Conservation (phyloP, 2,888 invertebrate genomes). For the Lasioglossum leucozonium region DNA sequence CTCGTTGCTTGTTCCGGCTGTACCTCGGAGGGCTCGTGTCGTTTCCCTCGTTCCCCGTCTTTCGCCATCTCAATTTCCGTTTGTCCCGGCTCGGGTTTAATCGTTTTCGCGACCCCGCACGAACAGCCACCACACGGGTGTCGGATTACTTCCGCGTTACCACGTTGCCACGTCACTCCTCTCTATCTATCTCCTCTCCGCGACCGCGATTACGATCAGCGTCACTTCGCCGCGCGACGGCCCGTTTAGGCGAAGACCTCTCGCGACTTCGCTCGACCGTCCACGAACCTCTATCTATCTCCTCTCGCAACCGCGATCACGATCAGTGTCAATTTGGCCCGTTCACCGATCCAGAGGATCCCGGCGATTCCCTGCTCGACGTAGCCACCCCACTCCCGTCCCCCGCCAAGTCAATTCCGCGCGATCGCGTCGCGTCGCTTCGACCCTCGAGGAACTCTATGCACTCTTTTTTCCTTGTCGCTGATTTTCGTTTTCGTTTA, state of each 20-base stretch:
- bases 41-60: conserved; percentile 4
- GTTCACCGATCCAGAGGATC: neutral
- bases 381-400: too few species aligned
- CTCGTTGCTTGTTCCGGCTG: conserved; percentile 39
- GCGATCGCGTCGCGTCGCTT: neutral
- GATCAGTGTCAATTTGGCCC: conserved; percentile 28
- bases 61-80: conserved; percentile 40
- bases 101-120: conserved; percentile 33
- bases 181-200: neutral
- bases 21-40: conserved; percentile 11
- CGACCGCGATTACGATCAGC: conserved; percentile 28
- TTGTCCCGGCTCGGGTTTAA: conserved; percentile 20
- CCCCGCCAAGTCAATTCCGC: neutral
- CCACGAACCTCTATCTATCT: neutral
- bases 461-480: neutral
- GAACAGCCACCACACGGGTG: neutral
- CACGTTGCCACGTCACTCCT: neutral
- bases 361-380: neutral
- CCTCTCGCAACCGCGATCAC: conserved; percentile 6
- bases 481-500: neutral
- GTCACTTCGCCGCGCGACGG: conserved; percentile 30
- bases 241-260: conserved; percentile 7
- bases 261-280: neutral
- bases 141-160: conserved; percentile 15
- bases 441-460: neutral